A percentile compares a stretch with the other conserved stretches of the same genome.
Conservation (phyloP, 2,888 invertebrate species). For the Chesias legatella region DNA sequence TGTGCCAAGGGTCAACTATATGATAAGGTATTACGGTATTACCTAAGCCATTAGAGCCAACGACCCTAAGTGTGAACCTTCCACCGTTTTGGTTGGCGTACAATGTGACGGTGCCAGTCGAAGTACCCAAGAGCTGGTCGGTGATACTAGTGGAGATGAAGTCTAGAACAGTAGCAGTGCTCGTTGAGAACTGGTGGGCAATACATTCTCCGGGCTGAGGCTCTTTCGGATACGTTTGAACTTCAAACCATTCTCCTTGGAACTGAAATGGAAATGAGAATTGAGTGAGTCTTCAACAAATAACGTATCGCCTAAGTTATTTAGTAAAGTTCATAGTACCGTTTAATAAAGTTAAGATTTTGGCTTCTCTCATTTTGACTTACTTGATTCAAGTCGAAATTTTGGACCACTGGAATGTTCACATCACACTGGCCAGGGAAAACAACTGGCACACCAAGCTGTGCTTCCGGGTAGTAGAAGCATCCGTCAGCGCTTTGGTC, state of each 20-base stretch:
- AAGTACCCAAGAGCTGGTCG: conserved; percentile 35
- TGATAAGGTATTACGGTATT: too few relatives aligned
- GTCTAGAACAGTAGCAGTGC: conserved; percentile 30
- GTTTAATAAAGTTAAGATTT: too few relatives aligned
- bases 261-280: too few relatives aligned
- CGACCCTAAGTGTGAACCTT: conserved; percentile 46
- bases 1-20: too few relatives aligned
- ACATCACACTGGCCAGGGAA: conserved; percentile 50
- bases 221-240: conserved; percentile 52
- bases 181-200: conserved; percentile 40
- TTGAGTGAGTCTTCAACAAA: too few relatives aligned
- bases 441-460: conserved; percentile 37
- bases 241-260: conserved; percentile 53
- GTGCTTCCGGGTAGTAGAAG: conserved; percentile 48
- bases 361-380: too few relatives aligned
- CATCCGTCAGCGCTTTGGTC: conserved; percentile 44
- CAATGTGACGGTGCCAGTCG: conserved; percentile 35
- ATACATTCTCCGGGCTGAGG: conserved; percentile 52
- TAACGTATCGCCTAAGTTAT: too few relatives aligned
- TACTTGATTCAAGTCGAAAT: conserved; percentile 30
- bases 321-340: too few relatives aligned
- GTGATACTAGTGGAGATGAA: conserved; percentile 42
- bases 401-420: conserved; percentile 28
- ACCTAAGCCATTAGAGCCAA: conserved; percentile 37
- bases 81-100: conserved; percentile 38